A percentile compares a stretch with the other conserved stretches of the same genome.
Conservation (phyloP, 2,113 vertebrate genomes). For the Campylorhamphus procurvoides region DNA sequence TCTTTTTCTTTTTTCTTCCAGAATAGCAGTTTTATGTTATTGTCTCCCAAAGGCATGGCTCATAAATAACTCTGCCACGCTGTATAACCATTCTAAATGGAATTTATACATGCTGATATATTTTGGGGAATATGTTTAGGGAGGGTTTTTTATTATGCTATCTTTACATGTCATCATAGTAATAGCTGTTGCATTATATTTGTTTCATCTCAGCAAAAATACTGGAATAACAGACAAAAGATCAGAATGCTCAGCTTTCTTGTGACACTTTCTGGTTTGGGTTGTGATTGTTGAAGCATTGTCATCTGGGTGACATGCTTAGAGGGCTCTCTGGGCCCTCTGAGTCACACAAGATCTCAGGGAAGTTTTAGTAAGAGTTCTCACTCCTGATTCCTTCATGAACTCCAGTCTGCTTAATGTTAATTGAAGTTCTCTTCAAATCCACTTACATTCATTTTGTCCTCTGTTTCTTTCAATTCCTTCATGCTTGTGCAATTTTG, state of each 20-base stretch:
- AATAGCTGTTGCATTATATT: slow-evolving; percentile 73
- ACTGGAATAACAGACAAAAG: slow-evolving; percentile 67
- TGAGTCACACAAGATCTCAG: background rate
- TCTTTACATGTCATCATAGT: slow-evolving; percentile 74
- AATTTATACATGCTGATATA: slow-evolving; percentile 63
- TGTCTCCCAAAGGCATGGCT: slow-evolving; percentile 64
- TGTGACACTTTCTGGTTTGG: slow-evolving; percentile 27
- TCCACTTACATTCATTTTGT: background rate
- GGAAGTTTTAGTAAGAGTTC: background rate
- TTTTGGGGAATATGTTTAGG: slow-evolving; percentile 77
- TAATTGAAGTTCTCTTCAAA: slow-evolving; percentile 1
- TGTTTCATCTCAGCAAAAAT: slow-evolving; percentile 72
- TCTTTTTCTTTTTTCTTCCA: background rate
- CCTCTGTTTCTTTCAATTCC: background rate
- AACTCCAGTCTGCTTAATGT: background rate
- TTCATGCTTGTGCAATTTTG: background rate
- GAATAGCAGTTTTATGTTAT: slow-evolving; percentile 53
- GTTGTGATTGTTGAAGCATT: background rate
- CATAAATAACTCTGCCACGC: slow-evolving; percentile 77
- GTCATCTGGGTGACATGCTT: background rate
- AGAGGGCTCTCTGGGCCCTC: background rate
- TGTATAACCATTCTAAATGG: slow-evolving; percentile 76
- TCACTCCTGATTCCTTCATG: background rate
- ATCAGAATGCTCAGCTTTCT: slow-evolving; percentile 55
- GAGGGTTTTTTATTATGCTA: slow-evolving; percentile 74